Base-by-base conservation (phyloP, 1,140 invertebrate genomes). In the Brachionus sp. region DNA sequence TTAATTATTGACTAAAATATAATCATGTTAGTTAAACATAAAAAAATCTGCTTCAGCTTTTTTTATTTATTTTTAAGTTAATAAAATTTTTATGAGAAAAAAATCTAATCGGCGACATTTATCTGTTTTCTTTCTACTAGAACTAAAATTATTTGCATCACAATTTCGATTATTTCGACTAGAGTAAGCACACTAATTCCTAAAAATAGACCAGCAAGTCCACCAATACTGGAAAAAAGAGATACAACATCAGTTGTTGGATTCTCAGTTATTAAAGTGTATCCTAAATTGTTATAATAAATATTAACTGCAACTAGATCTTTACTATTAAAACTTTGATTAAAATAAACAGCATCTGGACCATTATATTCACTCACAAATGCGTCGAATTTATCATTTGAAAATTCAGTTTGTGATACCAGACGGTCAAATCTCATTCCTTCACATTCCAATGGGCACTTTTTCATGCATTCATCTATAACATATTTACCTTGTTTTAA, bases 371-470 rank as follows among this genome's bases (percentile, higher is more conserved):
- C 68, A 44, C 19, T 73, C 7, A 73, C 3, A 16, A 39, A 1
- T 73, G 37, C 19, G 5, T 44, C 35, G 19, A 39, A 39, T 73
- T 73, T 12, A 10, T 16, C 37, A 73, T 73, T 73, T 9, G 35
- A 23, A 42, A 73, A 73, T 73, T 23, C n/a, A 42, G 6, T 73
- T 3, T 19, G 13, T 13, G 68, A 73, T 10, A 16, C 10, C 2
- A 42, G 3, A 19, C 13, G 37, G 19, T 39, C 16, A 19, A 39
- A 73, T 19, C 16, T 42, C 37, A 73, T 73, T 2, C 37, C 37
- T 23, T 73, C 35, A 4, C 68, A 73, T 73, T 73, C 68, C 19
- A 73, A 42, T 44, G 68, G 68, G 16, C 68, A 73, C 1, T 73
- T 37, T 23, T 37, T 73, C n/a, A 42, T 3, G 37, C 68, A 73